phyloP scores from a whole-genome alignment of 2,113 vertebrate species.

The Myotis davidii region DNA sequence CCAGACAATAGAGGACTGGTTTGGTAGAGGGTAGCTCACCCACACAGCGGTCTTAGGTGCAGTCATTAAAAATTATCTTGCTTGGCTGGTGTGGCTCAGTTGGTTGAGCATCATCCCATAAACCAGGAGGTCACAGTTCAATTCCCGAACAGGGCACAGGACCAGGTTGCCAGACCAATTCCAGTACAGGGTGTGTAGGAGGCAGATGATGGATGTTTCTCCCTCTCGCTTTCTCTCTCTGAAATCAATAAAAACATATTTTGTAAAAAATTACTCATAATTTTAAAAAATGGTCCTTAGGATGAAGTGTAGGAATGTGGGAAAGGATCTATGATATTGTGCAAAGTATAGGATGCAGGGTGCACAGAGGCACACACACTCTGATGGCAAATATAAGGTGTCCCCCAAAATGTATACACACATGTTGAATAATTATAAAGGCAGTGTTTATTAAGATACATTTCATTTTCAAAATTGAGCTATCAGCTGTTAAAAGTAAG shows the following conservation, averaged over 20 bases:
- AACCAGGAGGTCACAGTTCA: background rate
- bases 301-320: background rate
- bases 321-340: background rate
- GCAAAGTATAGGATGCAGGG: background rate
- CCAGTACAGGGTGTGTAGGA: background rate
- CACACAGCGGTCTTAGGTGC: background rate
- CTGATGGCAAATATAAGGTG: too few relatives aligned
- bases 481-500: too few relatives aligned
- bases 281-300: too few relatives aligned
- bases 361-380: accelerated
- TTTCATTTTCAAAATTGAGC: too few relatives aligned
- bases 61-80: background rate
- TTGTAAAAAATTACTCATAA: too few relatives aligned
- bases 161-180: background rate
- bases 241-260: background rate
- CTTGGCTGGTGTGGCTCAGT: background rate
- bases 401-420: too few relatives aligned
- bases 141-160: background rate
- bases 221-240: background rate
- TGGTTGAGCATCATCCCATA: background rate
- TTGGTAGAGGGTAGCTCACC: background rate
- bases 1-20: background rate
- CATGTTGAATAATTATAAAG: too few relatives aligned
- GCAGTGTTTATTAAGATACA: too few relatives aligned
- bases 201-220: background rate